These are phyloP conservation scores for Tetranychus truncatus DNA, from an alignment of 2,888 invertebrate genomes.

Conservation along the genomic window DNA sequence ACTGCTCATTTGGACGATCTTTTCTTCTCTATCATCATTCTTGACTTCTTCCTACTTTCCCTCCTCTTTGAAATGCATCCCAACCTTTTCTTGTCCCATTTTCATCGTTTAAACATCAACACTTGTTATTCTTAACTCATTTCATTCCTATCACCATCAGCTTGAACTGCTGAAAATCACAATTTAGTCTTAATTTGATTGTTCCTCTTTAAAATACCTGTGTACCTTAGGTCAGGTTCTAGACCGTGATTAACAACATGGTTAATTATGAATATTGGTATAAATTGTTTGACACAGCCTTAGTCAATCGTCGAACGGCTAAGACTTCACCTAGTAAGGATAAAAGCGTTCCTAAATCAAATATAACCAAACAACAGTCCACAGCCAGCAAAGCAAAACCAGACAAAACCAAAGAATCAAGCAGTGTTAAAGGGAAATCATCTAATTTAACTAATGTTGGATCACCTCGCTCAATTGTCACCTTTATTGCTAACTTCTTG, in stretches of 20 bases:
- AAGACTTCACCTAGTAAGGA: neutral
- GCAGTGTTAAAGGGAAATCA: too few relatives aligned
- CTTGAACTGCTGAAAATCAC: neutral
- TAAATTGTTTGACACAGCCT: neutral
- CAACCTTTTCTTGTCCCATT: neutral
- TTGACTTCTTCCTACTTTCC: neutral
- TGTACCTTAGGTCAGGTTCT: neutral
- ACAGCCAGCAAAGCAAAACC: too few relatives aligned
- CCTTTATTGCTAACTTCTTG: neutral
- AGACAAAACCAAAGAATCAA: too few relatives aligned
- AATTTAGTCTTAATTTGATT: neutral
- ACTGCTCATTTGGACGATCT: neutral
- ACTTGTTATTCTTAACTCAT: neutral
- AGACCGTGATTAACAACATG: neutral
- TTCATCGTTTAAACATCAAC: neutral
- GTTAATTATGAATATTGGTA: constrained; percentile 2
- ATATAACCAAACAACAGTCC: neutral
- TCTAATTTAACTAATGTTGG: neutral
- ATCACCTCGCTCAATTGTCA: neutral
- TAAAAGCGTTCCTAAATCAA: neutral
- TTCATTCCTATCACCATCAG: neutral
- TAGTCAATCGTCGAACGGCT: neutral
- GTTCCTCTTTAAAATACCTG: neutral
- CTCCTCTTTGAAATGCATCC: neutral
- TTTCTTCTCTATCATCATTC: neutral